A percentile compares a stretch with the other conserved stretches of the same genome.
Conservation (phyloP, 1,140 invertebrate genomes). For the Cotesia glomerata region DNA sequence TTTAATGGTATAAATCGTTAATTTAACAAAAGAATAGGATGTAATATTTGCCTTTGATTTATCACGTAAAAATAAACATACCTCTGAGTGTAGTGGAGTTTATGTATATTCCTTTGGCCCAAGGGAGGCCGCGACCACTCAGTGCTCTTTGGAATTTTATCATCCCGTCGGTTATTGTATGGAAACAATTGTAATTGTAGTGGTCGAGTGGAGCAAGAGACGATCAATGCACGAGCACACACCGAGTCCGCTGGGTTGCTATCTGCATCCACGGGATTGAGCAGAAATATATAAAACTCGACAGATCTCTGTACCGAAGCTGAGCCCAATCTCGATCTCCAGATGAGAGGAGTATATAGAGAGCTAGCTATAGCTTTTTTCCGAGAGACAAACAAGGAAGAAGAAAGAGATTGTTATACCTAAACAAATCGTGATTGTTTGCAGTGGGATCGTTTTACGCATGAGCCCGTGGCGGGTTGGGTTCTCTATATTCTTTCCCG, state of each 20-base stretch:
- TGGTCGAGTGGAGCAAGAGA: constrained; percentile 19
- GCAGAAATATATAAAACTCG: constrained; percentile 12
- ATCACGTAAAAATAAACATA: too few relatives aligned
- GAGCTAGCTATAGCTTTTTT: neutral
- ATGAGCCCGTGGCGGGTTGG: constrained; percentile 55
- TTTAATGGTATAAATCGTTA: too few relatives aligned
- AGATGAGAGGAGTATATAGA: neutral
- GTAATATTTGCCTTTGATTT: too few relatives aligned
- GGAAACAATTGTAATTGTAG: constrained; percentile 2
- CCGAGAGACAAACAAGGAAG: neutral
- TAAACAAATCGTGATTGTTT: constrained; percentile 64
- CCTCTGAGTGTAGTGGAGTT: too few relatives aligned
- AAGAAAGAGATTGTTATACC: constrained; percentile 54
- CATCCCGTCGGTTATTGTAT: constrained; percentile 7
- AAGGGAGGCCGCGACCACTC: too few relatives aligned
- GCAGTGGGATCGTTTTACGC: constrained; percentile 64
- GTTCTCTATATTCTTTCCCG: constrained; percentile 62
- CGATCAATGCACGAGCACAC: constrained; percentile 25
- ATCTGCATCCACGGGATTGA: neutral
- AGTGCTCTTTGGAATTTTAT: too few relatives aligned
- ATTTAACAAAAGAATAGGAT: too few relatives aligned
- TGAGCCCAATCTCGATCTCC: too few relatives aligned
- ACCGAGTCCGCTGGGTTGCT: constrained; percentile 3
- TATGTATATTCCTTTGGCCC: too few relatives aligned
- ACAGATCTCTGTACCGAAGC: neutral